A percentile compares a stretch with the other conserved stretches of the same genome.
These are phyloP conservation scores for Leucophenga montana DNA, from an alignment of 2,888 invertebrate genomes.

Conservation along the genomic window DNA sequence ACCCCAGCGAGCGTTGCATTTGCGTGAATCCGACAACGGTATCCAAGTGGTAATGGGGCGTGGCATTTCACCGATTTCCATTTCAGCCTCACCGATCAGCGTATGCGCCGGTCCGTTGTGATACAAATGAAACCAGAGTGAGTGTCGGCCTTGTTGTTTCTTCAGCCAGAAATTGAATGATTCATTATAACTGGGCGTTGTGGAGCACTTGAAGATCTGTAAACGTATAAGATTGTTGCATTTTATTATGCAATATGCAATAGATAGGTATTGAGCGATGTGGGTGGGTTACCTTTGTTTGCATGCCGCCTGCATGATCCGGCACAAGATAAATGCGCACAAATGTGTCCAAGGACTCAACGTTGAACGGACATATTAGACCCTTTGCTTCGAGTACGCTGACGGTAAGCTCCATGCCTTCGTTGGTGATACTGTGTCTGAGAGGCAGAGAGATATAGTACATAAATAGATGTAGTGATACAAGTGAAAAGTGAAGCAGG, in stretches of 20 bases:
- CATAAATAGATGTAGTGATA: neutral
- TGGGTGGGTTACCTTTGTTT: constrained; percentile 78
- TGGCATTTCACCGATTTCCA: constrained; percentile 78
- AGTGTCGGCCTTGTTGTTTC: constrained; percentile 76
- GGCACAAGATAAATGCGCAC: constrained; percentile 84
- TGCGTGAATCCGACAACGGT: constrained; percentile 82
- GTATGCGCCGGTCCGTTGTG: constrained; percentile 79
- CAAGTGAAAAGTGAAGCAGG: no score
- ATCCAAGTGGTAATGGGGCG: constrained; percentile 86
- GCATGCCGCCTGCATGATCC: constrained; percentile 79
- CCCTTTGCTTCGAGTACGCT: constrained; percentile 86
- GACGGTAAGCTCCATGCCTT: constrained; percentile 74
- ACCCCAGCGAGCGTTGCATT: constrained; percentile 81
- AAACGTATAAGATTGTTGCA: neutral
- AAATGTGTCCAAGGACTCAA: constrained; percentile 81
- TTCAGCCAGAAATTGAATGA: constrained; percentile 81
- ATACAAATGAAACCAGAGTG: constrained; percentile 81
- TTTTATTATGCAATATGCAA: no score
- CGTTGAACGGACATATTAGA: constrained; percentile 77
- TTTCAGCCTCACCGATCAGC: constrained; percentile 79
- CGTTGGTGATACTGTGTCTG: constrained; percentile 65
- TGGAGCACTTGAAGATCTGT: constrained; percentile 78
- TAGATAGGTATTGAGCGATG: no score
- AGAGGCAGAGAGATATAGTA: neutral
- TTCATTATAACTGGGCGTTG: constrained; percentile 85